Conservation (phyloP, 2,113 vertebrate species). For the Shinisaurus crocodilurus region DNA sequence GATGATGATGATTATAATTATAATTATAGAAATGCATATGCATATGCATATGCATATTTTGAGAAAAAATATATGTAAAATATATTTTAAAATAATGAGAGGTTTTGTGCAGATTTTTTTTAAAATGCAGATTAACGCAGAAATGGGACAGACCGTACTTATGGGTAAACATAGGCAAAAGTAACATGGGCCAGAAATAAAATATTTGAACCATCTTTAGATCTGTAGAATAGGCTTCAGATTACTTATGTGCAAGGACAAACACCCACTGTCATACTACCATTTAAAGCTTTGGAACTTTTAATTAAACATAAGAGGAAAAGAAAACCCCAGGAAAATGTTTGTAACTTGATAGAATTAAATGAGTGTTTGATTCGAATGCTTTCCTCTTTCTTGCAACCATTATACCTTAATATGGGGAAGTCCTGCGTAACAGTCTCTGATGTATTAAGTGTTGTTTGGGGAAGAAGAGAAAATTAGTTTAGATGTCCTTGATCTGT, state of each 20-base stretch:
- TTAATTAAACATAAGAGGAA: conserved; percentile 8
- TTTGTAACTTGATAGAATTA: conserved; percentile 10
- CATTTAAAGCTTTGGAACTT: background rate
- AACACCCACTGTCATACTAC: background rate
- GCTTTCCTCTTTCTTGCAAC: background rate
- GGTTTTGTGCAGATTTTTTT: background rate
- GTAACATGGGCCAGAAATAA: background rate
- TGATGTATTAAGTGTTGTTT: conserved; percentile 23
- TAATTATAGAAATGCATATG: too few species aligned
- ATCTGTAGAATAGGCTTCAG: background rate
- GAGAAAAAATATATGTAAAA: background rate
- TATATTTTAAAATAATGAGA: background rate
- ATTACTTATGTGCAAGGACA: background rate
- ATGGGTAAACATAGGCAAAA: background rate
- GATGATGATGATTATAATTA: too few species aligned
- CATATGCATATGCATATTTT: background rate
- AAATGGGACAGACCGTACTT: background rate
- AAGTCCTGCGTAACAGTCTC: conserved; percentile 15
- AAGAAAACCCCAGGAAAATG: background rate
- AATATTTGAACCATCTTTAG: background rate
- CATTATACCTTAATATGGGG: background rate
- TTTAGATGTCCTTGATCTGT: conserved; percentile 17
- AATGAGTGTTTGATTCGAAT: conserved; percentile 5
- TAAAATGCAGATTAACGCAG: background rate
- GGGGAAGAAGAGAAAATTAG: conserved; percentile 26